Percentiles rank a stretch among this genome's conserved stretches.
These are phyloP conservation scores for Poecilia velifera DNA, from an alignment of 2,797 vertebrate genomes.

Conservation along the genomic window DNA sequence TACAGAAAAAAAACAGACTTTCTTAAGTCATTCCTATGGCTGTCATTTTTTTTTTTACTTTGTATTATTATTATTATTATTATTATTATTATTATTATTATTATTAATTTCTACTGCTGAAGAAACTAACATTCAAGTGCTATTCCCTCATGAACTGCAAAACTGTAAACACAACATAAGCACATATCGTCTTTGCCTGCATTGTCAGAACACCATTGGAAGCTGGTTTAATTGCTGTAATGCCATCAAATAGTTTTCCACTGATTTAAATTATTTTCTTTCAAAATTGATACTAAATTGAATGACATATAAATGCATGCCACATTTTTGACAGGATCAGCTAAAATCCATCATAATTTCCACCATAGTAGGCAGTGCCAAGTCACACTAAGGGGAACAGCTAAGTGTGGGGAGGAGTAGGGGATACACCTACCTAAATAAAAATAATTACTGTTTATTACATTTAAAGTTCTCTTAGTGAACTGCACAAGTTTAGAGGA, in stretches of 20 bases:
- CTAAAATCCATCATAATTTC: not conserved
- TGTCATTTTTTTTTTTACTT: constrained; percentile 12
- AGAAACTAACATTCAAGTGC: constrained; percentile 17
- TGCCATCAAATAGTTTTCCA: not conserved
- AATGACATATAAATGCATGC: not conserved
- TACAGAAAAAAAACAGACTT: not conserved
- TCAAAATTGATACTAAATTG: not conserved
- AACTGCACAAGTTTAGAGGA: too few species aligned
- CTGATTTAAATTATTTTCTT: not conserved
- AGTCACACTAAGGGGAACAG: not conserved
- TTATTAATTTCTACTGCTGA: constrained; percentile 23
- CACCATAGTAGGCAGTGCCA: not conserved
- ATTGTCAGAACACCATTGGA: constrained; percentile 34
- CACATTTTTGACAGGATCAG: not conserved
- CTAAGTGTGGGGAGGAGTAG: not conserved
- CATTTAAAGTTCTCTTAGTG: too few species aligned
- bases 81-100: not conserved
- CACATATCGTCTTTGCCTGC: constrained; percentile 55
- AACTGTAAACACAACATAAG: constrained; percentile 77
- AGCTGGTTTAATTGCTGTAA: not conserved
- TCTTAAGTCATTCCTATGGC: not conserved
- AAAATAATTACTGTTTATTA: too few species aligned
- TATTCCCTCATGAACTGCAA: constrained; percentile 20
- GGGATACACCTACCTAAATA: too few species aligned
- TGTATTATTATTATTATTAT: not conserved